Base-by-base conservation (phyloP, 2,797 vertebrate species). In the Microchirus variegatus region DNA sequence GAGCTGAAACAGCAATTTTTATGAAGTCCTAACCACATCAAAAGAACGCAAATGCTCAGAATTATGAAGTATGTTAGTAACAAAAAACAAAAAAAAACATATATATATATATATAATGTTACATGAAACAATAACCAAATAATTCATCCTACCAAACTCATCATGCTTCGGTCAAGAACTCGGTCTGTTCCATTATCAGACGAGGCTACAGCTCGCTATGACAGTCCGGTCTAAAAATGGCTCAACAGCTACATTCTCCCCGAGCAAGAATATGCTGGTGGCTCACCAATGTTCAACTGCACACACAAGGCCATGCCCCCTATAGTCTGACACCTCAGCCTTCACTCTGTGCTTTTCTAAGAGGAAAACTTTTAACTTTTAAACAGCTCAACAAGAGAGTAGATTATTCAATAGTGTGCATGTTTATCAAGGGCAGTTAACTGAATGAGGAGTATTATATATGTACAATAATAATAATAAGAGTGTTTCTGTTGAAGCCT, bases 201-300 rank as follows among this genome's bases (percentile, higher is more conserved):
- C 45, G 17, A 5, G 36, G 69, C 81, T 52, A 48, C 82, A 68
- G 78, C 78, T 73, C 75, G 5, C 76, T 41, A 75, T 77, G 81
- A 75, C 82, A 78, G 80, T 78, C 67, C 61, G 1, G 68, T 70
- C 88, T 91, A 89, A 88, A 88, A 90, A 90, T 90, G 88, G 82
- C 83, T 3, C 3, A 46, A 73, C 81, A 71, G 85, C 80, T 73
- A 77, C 78, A 90, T 89, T 88, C 86, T 91, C 82, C 69, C 62
- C 2, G 53, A 73, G 82, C 86, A 68, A 81, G 63, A 78, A 67
- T 87, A 78, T 68, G 73, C 84, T 81, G 59, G 83, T 74, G 78
- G 67, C 73, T 85, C 75, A 84, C 87, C 85, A 90, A 84, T 90
- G 81, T 84, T 63, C 75, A 74, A 73, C 2, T 44, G 65, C 76